These are phyloP conservation scores for Medauroidea extradentata DNA, from an alignment of 1,140 invertebrate genomes.

Conservation along the genomic window DNA sequence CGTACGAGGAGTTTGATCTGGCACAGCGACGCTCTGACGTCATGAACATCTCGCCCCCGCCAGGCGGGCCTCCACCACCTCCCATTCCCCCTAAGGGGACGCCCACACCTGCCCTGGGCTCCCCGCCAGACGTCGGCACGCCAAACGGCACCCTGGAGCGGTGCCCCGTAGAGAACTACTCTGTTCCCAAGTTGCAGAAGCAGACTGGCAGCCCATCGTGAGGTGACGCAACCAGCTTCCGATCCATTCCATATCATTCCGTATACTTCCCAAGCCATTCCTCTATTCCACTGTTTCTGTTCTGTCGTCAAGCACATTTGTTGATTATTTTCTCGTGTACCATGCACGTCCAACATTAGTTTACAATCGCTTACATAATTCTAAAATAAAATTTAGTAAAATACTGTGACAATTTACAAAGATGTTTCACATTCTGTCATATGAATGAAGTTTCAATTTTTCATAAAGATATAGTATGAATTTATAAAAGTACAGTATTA, in stretches of 20 bases:
- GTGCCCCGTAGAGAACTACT: slow-evolving; percentile 45
- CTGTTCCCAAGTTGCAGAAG: slow-evolving; percentile 49
- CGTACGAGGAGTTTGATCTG: slow-evolving; percentile 53
- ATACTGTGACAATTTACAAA: neutral
- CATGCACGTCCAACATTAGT: neutral
- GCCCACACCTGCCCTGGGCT: neutral
- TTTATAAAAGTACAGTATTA: no score
- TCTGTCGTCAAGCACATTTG: no score
- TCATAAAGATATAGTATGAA: no score
- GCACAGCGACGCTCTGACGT: slow-evolving; percentile 34
- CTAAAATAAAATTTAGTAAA: neutral
- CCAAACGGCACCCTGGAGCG: slow-evolving; percentile 24
- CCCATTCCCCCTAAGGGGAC: slow-evolving; percentile 32
- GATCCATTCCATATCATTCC: slow-evolving; percentile 5
- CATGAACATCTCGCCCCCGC: slow-evolving; percentile 46
- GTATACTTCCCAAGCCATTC: neutral
- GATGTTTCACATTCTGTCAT: no score
- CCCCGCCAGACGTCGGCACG: slow-evolving; percentile 30
- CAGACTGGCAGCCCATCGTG: neutral
- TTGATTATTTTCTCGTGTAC: neutral
- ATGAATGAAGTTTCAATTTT: no score
- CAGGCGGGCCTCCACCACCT: slow-evolving; percentile 33
- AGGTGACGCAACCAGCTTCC: neutral
- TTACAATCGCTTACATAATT: neutral
- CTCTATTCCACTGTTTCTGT: neutral